Percentiles rank a stretch among this genome's conserved stretches.
phyloP scores from a whole-genome alignment of 2,113 vertebrate species.

The Cheilinus undulatus region DNA sequence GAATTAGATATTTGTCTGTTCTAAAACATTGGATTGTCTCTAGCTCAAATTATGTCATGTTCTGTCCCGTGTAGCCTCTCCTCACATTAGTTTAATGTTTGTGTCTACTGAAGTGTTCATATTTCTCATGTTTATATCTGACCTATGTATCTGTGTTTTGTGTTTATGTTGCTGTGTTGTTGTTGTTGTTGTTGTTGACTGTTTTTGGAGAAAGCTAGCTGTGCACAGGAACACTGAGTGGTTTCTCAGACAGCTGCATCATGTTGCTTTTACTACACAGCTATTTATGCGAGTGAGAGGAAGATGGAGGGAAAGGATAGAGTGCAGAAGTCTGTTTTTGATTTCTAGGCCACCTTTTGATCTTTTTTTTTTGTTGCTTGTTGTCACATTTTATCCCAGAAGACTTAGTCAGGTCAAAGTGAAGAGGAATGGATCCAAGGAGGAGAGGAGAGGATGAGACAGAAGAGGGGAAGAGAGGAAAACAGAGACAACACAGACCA shows the following conservation, averaged over 20 bases:
- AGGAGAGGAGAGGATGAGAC: constrained; percentile 5
- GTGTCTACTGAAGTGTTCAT: neutral
- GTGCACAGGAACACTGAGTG: constrained; percentile 26
- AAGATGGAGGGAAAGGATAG: constrained; percentile 14
- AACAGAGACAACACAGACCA: constrained; percentile 32
- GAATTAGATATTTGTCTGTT: neutral
- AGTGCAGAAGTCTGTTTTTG: constrained; percentile 10
- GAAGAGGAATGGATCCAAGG: neutral
- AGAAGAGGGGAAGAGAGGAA: neutral
- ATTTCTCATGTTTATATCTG: constrained; percentile 2
- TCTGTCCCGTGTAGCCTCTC: neutral
- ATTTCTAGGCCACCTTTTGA: constrained; percentile 7
- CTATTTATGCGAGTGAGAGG: neutral
- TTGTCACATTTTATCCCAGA: neutral
- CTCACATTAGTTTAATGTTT: constrained; percentile 4
- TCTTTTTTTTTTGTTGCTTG: neutral
- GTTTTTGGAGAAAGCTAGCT: constrained; percentile 17
- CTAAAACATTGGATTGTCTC: neutral
- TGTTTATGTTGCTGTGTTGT: constrained; percentile 2
- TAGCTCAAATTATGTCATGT: neutral
- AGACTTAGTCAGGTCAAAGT: constrained; percentile 12
- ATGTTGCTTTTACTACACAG: neutral
- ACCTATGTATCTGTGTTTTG: constrained; percentile 7
- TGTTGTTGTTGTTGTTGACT: constrained; percentile 1
- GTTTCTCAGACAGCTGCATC: constrained; percentile 11